Evolutionary conservation across 2,113 vertebrate species (phyloP).

Genomic region (Lanius collurio): DNA sequence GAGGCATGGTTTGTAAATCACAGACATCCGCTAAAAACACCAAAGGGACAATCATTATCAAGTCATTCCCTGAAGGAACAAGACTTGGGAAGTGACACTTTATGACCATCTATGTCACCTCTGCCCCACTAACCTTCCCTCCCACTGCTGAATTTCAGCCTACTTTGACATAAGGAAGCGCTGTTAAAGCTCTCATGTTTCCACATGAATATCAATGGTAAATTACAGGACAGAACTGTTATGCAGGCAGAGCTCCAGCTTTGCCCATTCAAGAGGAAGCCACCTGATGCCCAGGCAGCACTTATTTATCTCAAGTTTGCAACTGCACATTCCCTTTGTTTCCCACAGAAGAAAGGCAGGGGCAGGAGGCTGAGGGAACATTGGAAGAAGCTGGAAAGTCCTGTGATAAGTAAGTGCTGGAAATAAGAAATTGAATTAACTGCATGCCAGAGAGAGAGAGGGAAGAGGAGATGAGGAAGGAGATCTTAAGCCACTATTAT

Average conservation of each 20-base stretch:
- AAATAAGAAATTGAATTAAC: background rate
- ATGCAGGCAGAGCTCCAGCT: background rate
- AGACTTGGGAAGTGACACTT: background rate
- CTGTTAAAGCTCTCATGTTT: background rate
- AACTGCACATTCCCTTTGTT: background rate
- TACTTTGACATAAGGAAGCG: background rate
- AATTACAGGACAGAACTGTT: background rate
- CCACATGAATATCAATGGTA: background rate
- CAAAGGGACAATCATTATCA: background rate
- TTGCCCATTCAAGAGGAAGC: background rate
- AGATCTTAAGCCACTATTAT: background rate
- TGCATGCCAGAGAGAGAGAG: background rate
- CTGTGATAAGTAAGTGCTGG: background rate
- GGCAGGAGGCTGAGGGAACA: rapidly evolving
- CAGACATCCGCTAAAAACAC: background rate
- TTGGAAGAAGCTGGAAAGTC: background rate
- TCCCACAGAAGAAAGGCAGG: background rate
- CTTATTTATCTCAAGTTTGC: background rate
- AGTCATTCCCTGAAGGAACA: background rate
- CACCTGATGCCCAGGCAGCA: background rate
- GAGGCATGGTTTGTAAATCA: background rate
- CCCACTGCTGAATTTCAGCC: background rate
- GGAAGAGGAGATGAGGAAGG: background rate
- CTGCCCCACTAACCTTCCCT: background rate
- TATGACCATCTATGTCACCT: background rate